Evolutionary conservation across 2,113 vertebrate genomes (phyloP).

Genomic region (Axis porcinus): DNA sequence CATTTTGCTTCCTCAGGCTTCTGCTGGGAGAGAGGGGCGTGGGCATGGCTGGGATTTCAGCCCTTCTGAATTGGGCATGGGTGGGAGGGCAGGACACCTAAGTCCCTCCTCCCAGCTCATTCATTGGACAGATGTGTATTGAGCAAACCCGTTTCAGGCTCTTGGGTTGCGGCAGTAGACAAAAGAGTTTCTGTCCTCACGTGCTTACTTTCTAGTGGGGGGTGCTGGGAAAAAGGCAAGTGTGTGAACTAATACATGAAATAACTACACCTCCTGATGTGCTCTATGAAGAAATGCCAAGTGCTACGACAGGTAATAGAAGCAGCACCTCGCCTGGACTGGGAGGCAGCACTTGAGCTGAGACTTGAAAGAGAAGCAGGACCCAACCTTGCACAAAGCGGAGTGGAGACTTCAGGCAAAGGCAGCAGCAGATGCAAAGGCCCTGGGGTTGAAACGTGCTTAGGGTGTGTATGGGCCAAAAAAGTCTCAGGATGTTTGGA

Average conservation of each 20-base stretch:
- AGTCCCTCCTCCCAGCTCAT: neutral
- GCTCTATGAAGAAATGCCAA: neutral
- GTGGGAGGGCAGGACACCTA: neutral
- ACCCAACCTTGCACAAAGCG: neutral
- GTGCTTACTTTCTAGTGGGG: neutral
- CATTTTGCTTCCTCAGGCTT: neutral
- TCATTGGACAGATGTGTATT: neutral
- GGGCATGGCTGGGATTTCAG: neutral
- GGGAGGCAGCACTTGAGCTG: neutral
- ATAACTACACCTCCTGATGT: rapidly evolving
- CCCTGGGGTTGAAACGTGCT: neutral
- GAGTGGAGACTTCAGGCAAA: neutral
- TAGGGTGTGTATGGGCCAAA: neutral
- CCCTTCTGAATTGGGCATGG: neutral
- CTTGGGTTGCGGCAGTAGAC: neutral
- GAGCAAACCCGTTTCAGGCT: neutral
- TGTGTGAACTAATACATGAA: rapidly evolving
- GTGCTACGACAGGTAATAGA: rapidly evolving
- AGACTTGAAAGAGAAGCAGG: neutral
- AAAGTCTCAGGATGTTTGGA: neutral
- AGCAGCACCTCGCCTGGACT: neutral
- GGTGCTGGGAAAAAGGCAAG: neutral
- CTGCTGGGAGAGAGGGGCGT: no score
- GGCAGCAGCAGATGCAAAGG: neutral
- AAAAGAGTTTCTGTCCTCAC: rapidly evolving